Conservation (phyloP, 2,113 vertebrate genomes). For the Pithys albifrons region DNA sequence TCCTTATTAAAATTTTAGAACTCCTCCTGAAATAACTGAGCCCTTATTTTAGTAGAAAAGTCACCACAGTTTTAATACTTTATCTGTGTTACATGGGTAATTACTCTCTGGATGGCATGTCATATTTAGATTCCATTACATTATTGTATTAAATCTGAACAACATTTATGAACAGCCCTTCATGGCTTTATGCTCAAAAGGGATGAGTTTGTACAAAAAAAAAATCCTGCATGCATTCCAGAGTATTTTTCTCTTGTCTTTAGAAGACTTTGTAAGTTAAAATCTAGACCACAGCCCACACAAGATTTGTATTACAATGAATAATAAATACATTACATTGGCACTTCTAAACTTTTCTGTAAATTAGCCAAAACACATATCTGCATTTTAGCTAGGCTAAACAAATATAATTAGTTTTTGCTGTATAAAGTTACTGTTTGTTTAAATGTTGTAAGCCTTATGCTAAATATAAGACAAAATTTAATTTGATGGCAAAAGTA, state of each 20-base stretch:
- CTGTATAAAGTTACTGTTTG: slow-evolving; percentile 67
- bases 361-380: slow-evolving; percentile 52
- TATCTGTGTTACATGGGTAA: background rate
- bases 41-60: background rate
- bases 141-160: background rate
- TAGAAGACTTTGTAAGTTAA: background rate
- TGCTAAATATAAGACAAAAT: slow-evolving; percentile 56
- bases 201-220: background rate
- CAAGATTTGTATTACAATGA: slow-evolving; percentile 27
- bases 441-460: slow-evolving; percentile 69
- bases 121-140: background rate
- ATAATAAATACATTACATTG: slow-evolving; percentile 28
- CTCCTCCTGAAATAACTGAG: background rate
- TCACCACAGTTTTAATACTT: background rate
- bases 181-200: background rate
- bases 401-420: slow-evolving; percentile 71
- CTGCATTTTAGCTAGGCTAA: slow-evolving; percentile 35
- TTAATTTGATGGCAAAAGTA: slow-evolving; percentile 67
- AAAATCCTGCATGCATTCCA: background rate
- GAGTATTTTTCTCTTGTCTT: background rate
- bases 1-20: background rate
- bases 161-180: background rate
- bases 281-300: background rate
- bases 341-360: slow-evolving; percentile 38
- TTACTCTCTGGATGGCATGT: background rate